Evolutionary conservation across 2,888 invertebrate species (phyloP), one percentile per base, ranked within the genome.

Genomic region (Nysson spinosus): DNA sequence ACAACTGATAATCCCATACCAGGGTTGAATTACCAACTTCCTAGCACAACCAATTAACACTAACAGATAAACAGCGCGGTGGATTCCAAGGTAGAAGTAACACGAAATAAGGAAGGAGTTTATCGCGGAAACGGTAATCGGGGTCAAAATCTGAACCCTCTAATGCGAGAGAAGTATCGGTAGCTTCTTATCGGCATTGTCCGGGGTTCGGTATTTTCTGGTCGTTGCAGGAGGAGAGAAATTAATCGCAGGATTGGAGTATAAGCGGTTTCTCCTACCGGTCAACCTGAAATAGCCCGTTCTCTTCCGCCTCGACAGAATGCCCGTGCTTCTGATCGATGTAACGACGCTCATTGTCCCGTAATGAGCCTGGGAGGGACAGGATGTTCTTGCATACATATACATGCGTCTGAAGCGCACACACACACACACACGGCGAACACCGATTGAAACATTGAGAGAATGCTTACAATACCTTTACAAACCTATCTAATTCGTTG

Each of bases 321-420:
- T 63, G 61, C 52, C 34, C 58, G 49, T 50, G 70, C 55, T 46
- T 55, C 76, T 78, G 82, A 83, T 81, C 82, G 81, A 83, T 80
- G 81, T 81, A 83, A 83, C 81, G 80, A 83, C 78, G 75, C 80
- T 81, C 81, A 84, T 83, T 83, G 83, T 85, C 81, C 78, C 75
- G 75, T 85, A 85, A 85, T 83, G 84, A 84, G 80, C 49, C 79
- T 83, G 81, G 85, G 85, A 85, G 84, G 82, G 83, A 80, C 85
- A 85, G 85, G 85, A 85, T 85, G 84, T 75, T 66, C 60, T 43
- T 56, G 58, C 44, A 46, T 46, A 37, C 50, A 52, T 26, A 32
- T 9, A 5, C 14, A 19, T 26, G 4, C 19, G n/a, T 9, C 9
- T 9, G 19, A 3, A 26, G 32, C 11, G 11, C 30, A 30, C 11